phyloP scores from a whole-genome alignment of 2,888 invertebrate genomes.

The Crioceris asparagi region DNA sequence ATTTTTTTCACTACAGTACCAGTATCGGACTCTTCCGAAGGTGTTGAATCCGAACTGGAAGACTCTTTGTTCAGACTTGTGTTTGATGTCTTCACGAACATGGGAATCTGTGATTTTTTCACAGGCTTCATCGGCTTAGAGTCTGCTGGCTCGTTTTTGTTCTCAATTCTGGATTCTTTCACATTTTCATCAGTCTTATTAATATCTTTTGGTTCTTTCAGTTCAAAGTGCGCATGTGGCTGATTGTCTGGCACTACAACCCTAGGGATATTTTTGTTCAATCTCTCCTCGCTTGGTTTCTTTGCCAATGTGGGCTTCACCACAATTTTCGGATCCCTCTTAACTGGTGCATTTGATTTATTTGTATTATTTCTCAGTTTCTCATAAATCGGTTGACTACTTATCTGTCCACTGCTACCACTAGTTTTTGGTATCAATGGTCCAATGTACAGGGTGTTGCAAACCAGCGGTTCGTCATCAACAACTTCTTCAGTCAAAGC shows the following conservation, averaged over 20 bases:
- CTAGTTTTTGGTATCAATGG: constrained; percentile 41
- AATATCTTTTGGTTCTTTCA: constrained; percentile 8
- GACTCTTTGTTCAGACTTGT: constrained; percentile 26
- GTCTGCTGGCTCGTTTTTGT: background rate
- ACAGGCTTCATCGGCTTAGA: constrained; percentile 5
- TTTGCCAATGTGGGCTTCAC: constrained; percentile 46
- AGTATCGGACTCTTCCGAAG: constrained; percentile 36
- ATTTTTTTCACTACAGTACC: constrained; percentile 37
- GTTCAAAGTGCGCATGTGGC: constrained; percentile 16
- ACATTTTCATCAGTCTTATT: constrained; percentile 1
- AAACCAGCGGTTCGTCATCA: constrained; percentile 41
- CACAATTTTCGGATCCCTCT: constrained; percentile 48
- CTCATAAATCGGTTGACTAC: constrained; percentile 31
- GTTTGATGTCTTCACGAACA: constrained; percentile 27
- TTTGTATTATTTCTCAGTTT: constrained; percentile 37
- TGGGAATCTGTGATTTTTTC: constrained; percentile 35
- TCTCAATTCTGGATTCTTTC: background rate
- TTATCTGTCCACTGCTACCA: constrained; percentile 15
- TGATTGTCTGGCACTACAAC: constrained; percentile 36
- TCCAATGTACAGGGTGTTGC: constrained; percentile 45
- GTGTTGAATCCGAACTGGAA: constrained; percentile 49
- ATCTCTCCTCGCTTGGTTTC: constrained; percentile 25
- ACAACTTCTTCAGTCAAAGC: constrained; percentile 40
- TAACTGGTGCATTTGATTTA: constrained; percentile 37
- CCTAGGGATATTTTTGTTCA: constrained; percentile 38